phyloP scores from a whole-genome alignment of 2,797 vertebrate species.

The Rhinichthys osculus region DNA sequence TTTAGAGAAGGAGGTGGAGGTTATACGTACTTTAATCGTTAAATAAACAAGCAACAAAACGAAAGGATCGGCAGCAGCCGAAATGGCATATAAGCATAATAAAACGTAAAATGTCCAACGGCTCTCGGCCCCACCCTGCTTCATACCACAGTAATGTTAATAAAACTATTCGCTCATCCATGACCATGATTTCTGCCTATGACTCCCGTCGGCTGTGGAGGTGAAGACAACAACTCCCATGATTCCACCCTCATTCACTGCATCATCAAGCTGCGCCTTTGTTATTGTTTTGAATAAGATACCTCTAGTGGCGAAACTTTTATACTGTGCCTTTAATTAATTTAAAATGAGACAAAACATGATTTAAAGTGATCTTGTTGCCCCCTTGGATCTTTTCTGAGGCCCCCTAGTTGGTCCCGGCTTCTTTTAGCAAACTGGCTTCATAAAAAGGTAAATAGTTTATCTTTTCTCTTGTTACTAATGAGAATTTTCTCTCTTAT shows the following conservation, averaged over 20 bases:
- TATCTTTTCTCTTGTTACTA: too few species aligned
- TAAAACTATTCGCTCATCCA: neutral
- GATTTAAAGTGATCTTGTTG: too few species aligned
- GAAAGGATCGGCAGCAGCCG: neutral
- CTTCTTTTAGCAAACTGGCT: too few species aligned
- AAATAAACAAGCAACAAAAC: neutral
- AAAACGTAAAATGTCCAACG: neutral
- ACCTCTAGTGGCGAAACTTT: neutral
- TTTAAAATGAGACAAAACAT: too few species aligned
- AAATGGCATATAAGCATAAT: neutral
- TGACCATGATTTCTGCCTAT: neutral
- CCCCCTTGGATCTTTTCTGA: too few species aligned
- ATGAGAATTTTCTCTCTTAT: too few species aligned
- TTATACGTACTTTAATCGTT: neutral
- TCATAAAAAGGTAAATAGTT: too few species aligned
- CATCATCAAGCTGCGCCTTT: too few species aligned
- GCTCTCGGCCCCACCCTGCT: neutral
- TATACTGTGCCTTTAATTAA: neutral
- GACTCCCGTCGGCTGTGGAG: too few species aligned
- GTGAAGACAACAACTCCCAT: too few species aligned
- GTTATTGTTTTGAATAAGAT: neutral
- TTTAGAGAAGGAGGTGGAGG: neutral
- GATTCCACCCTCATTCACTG: too few species aligned
- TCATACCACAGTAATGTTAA: neutral
- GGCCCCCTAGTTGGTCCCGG: too few species aligned